A percentile compares a stretch with the other conserved stretches of the same genome.
Evolutionary conservation across 2,797 vertebrate species (phyloP).

Genomic region (Artibeus jamaicensis): DNA sequence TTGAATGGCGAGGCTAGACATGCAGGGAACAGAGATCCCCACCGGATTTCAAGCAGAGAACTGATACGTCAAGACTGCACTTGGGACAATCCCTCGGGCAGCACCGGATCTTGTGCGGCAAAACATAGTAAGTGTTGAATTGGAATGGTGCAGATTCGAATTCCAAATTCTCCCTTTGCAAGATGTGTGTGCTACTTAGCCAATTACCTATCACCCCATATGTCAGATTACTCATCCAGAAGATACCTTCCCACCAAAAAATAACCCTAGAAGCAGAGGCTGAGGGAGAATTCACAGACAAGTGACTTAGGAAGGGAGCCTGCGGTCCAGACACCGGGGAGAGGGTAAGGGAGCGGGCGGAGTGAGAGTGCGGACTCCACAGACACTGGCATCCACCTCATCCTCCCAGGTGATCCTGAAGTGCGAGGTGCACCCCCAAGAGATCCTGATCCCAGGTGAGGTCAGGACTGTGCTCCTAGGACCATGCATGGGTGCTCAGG

Average conservation of each 20-base stretch:
- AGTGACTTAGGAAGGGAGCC: background rate
- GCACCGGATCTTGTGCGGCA: background rate
- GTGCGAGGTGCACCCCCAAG: background rate
- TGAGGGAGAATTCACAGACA: background rate
- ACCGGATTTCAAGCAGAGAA: background rate
- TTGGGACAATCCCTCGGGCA: background rate
- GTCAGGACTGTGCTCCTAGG: background rate
- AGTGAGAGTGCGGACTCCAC: too few species aligned
- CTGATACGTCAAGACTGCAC: background rate
- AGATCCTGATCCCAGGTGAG: background rate
- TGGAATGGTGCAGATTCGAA: background rate
- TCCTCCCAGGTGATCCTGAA: background rate
- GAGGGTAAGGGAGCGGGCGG: too few species aligned
- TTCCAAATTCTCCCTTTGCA: background rate
- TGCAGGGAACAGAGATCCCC: background rate
- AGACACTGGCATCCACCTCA: background rate
- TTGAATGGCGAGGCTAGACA: background rate
- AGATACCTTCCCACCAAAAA: background rate
- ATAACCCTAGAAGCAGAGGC: background rate
- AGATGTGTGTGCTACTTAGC: background rate
- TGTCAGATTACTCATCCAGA: background rate
- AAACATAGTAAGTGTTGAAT: background rate
- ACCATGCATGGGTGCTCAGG: fast-evolving
- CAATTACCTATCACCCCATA: background rate
- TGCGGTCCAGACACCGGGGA: background rate